Evolutionary conservation across 2,888 invertebrate species (phyloP).

Genomic region (Synergus umbraculus): DNA sequence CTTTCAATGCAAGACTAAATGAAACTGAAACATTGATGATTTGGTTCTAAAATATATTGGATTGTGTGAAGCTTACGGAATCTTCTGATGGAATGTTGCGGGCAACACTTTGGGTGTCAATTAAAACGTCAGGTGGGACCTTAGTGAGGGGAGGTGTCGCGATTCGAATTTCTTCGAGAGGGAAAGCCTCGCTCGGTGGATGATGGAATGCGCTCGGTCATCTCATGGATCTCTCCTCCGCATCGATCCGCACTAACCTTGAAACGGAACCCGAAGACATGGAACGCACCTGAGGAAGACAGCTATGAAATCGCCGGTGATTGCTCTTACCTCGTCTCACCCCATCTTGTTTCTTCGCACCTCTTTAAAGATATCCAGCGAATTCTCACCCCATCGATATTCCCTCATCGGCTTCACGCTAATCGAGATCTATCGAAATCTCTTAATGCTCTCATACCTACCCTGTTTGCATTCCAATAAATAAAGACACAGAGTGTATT

Average conservation of each 20-base stretch:
- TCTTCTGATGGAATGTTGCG: slow-evolving; percentile 15
- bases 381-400: slow-evolving; percentile 37
- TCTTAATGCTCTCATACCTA: slow-evolving; percentile 9
- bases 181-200: slow-evolving; percentile 60
- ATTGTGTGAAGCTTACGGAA: slow-evolving; percentile 23
- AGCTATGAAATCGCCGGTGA: slow-evolving; percentile 74
- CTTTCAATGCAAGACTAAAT: neutral
- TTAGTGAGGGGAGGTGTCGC: slow-evolving; percentile 61
- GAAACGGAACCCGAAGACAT: slow-evolving; percentile 66
- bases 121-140: slow-evolving; percentile 61
- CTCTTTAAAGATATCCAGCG: slow-evolving; percentile 41
- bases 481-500: neutral
- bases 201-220: slow-evolving; percentile 72
- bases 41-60: slow-evolving; percentile 9
- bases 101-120: slow-evolving; percentile 51
- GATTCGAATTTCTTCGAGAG: slow-evolving; percentile 68
- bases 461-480: neutral
- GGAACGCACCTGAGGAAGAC: slow-evolving; percentile 64
- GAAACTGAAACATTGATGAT: neutral
- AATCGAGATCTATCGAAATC: neutral
- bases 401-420: slow-evolving; percentile 9
- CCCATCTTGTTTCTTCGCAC: slow-evolving; percentile 49
- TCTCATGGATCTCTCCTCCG: slow-evolving; percentile 61
- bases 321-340: slow-evolving; percentile 65
- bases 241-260: slow-evolving; percentile 63